Base-by-base conservation (phyloP, 2,888 invertebrate species). In the Drosophila ezoana region DNA sequence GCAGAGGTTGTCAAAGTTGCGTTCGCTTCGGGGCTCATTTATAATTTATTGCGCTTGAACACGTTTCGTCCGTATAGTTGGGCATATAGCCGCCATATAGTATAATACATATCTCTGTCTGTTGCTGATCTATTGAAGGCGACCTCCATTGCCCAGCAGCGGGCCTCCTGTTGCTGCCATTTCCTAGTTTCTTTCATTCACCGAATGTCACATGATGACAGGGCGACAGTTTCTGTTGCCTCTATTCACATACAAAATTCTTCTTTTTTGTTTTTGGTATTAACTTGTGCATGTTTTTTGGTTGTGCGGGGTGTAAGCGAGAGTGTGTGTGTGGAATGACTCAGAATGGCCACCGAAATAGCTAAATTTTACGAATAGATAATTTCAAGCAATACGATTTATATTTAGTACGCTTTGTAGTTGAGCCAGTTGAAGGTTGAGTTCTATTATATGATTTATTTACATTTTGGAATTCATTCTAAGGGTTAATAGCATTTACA, bases 31-130 rank as follows among this genome's bases (percentile, higher is more conserved):
- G 40, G 85, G 82, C 76, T 81, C 85, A 81, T 81, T 85, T 82
- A 82, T 89, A 87, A 87, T 86, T 86, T 87, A 89, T 86, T 78
- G 86, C 73, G 89, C 86, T 82, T 74, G 86, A 89, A 86, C 83
- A 85, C 83, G 86, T 87, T 85, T 87, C 60, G 63, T 56, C 41
- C 56, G 60, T 73, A 59, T 23, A 23, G 23, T 1, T 78, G 60
- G 16, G 58, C 40, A 64, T 59, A 68, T 61, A 54, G 44, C n/a
- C 8, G 44, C 38, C 33, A 53, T 41, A 45, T 58, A 18, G 16
- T 43, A 45, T 58, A 18, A 10, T 43, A 70, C 9, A 3, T 41
- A 28, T 40, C 6, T 59, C 23, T 1, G 54, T 72, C 68, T 61
- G 18, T 40, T 16, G 44, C 33, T 37, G 18, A 35, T 33, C 16